These are phyloP conservation scores for Alca torda DNA, from an alignment of 2,797 vertebrate species.

Conservation along the genomic window DNA sequence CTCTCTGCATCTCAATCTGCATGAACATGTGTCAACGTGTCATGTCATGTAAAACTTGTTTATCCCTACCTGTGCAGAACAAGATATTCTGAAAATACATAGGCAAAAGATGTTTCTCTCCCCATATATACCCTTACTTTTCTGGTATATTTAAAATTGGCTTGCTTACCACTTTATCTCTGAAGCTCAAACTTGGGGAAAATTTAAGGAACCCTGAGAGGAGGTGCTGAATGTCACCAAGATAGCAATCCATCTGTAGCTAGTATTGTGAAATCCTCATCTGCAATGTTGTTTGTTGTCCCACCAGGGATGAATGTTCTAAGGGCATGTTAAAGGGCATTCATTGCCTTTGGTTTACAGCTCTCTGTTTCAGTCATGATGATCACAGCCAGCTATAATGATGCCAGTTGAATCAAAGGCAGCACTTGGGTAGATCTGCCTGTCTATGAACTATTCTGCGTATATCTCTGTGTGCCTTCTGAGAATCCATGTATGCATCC, in stretches of 20 bases:
- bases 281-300: neutral
- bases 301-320: neutral
- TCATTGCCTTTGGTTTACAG: neutral
- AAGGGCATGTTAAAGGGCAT: neutral
- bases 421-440: neutral
- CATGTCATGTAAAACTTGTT: neutral
- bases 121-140: neutral
- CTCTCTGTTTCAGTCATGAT: neutral
- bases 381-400: neutral
- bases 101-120: neutral
- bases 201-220: neutral
- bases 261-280: neutral
- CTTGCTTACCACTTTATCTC: neutral
- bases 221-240: neutral
- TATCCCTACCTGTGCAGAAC: neutral
- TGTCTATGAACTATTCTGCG: neutral
- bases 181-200: neutral
- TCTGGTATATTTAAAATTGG: neutral
- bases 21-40: neutral
- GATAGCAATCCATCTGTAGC: neutral
- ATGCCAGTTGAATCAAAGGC: neutral
- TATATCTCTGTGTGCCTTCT: neutral
- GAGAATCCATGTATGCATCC: neutral
- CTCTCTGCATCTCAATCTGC: neutral
- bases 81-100: neutral